Base-by-base conservation (phyloP, 2,888 invertebrate species). In the Drosophila prolongata region DNA sequence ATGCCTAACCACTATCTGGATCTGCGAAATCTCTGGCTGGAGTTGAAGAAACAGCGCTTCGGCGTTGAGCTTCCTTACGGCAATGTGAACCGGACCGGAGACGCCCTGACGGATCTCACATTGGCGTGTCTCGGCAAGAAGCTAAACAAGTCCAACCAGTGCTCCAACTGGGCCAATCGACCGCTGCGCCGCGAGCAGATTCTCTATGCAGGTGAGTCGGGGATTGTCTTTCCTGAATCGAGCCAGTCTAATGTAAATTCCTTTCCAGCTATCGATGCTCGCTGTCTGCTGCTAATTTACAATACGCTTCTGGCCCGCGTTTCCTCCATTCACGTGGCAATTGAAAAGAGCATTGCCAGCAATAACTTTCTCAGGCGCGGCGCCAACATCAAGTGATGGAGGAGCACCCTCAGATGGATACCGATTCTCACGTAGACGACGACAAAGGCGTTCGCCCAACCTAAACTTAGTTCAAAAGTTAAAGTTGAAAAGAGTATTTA, bases 111-210 rank as follows among this genome's bases (percentile, higher is more conserved):
- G 85, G 95, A 95, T 74, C 92, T 97, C 64, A 96, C 97, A 0
- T 94, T 95, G 87, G 93, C 95, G 43, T 96, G 96, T 90, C 94
- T 97, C 88, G 97, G 97, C 6, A 93, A 94, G 59, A 95, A 95
- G 47, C 92, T 98, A 44, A 95, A 97, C 91, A 98, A 98, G 92
- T 95, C 95, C n/a, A 97, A 98, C 92, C 97, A 97, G 89, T 96
- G 97, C 92, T 97, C 97, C 0, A 97, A 98, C 91, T 98, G 98
- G 98, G 96, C 97, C 87, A 94, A 95, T 79, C 93, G 98, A 77
- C 98, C 98, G 10, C 90, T 98, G 56, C 93, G 97, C 52, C 93
- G 94, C 44, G 95, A 95, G 69, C 98, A 98, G 93, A 94, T 97
- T 66, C 91, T 93, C 46, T 98, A 98, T 93, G 97, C 97, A 69